phyloP scores from a whole-genome alignment of 2,888 invertebrate genomes.

The Reticulitermes lucifugus region DNA sequence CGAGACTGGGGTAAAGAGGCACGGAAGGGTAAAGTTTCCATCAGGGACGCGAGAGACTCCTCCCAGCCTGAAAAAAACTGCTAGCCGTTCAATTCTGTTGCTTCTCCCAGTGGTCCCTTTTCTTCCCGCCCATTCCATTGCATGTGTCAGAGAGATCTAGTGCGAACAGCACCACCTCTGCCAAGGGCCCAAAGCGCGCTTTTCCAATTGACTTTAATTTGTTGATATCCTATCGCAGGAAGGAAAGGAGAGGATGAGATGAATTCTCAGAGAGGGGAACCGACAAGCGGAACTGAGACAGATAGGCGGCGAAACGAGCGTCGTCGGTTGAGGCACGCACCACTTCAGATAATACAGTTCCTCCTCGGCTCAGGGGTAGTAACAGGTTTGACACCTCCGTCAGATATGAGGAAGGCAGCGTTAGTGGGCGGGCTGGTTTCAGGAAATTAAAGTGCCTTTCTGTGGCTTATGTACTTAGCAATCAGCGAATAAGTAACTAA shows the following conservation, averaged over 20 bases:
- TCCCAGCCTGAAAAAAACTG: constrained; percentile 5
- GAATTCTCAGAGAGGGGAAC: constrained; percentile 43
- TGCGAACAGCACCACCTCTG: constrained; percentile 49
- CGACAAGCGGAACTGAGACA: constrained; percentile 40
- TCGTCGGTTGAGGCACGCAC: constrained; percentile 36
- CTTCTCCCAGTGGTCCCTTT: constrained; percentile 25
- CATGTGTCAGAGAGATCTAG: constrained; percentile 51
- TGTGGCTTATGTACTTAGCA: too few relatives aligned
- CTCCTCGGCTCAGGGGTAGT: not conserved
- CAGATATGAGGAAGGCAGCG: too few relatives aligned
- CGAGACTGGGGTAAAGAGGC: too few relatives aligned
- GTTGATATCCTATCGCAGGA: constrained; percentile 48
- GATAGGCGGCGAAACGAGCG: constrained; percentile 47
- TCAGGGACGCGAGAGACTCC: constrained; percentile 3
- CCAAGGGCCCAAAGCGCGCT: constrained; percentile 28
- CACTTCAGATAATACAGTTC: constrained; percentile 31
- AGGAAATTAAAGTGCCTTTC: too few relatives aligned
- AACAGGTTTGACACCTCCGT: not conserved
- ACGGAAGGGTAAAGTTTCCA: too few relatives aligned
- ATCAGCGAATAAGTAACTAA: too few relatives aligned
- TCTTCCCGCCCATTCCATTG: constrained; percentile 48
- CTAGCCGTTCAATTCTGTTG: not conserved
- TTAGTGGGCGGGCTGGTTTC: too few relatives aligned
- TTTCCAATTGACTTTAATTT: constrained; percentile 52
- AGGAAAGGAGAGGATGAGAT: constrained; percentile 42